Conservation (phyloP, 2,113 vertebrate species). For the Anhinga rufa region DNA sequence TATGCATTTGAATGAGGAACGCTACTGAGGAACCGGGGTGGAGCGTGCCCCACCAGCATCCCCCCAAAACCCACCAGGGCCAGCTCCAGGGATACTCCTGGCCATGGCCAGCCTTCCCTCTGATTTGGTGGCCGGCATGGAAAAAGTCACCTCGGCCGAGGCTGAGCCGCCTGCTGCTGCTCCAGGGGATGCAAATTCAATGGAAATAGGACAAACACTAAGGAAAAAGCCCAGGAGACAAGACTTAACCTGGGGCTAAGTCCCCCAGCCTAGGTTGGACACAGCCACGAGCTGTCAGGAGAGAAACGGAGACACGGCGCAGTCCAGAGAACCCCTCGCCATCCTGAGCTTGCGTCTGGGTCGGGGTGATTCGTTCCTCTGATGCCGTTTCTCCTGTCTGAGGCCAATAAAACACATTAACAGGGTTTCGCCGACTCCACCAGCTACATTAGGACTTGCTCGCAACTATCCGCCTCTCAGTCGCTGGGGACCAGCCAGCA, state of each 20-base stretch:
- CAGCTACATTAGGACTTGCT: neutral
- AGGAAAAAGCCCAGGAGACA: neutral
- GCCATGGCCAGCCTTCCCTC: neutral
- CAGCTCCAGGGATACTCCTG: neutral
- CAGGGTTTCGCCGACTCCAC: neutral
- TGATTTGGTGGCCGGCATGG: too few species aligned
- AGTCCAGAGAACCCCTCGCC: neutral
- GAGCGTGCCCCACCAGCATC: neutral
- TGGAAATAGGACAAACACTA: neutral
- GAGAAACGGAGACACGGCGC: neutral
- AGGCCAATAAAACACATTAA: neutral
- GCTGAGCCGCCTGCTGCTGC: neutral
- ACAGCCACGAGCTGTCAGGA: neutral
- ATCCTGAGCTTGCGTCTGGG: neutral
- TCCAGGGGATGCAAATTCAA: neutral
- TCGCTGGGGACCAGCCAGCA: neutral
- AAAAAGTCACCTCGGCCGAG: neutral
- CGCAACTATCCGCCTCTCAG: neutral
- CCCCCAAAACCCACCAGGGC: neutral
- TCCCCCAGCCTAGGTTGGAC: neutral
- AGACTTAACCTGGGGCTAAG: neutral
- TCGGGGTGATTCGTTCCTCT: neutral
- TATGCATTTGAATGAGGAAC: rapidly evolving
- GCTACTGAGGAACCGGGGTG: neutral
- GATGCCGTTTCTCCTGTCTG: too few species aligned